Base-by-base conservation (phyloP, 2,113 vertebrate genomes). In the Rissa tridactyla region DNA sequence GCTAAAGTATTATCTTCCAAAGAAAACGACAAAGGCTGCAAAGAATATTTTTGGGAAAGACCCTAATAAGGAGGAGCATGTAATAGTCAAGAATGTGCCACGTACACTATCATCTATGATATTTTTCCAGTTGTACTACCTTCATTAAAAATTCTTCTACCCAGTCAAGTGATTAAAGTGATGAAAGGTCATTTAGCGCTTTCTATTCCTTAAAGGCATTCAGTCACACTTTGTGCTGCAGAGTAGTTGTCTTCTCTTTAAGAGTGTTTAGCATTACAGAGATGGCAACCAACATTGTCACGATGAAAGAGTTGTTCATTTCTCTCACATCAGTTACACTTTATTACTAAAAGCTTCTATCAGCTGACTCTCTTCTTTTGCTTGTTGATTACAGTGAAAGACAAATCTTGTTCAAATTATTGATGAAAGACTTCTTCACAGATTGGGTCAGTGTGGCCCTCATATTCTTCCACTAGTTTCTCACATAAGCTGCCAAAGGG, bases 121-220 rank as follows among this genome's bases (percentile, higher is more conserved):
- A 93, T 84, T 91, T 88, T 95, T 60, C 88, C 81, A 94, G 42
- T 83, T 11, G 29, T 86, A 64, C 38, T 76, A 96, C 88, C 95
- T 91, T 97, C 88, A 97, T 97, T 97, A 96, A 91, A 94, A 86
- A 49, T n/a, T 32, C 92, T 90, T 79, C 93, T 51, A 66, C 30
- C 54, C 76, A 89, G 86, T 42, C 77, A 94, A 97, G 75, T 92
- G 85, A 96, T 96, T 93, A 66, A 94, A 96, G 81, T 64, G 88
- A 93, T 92, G 79, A 97, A 94, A 97, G 85, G 86, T 92, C 93
- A 96, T 72, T 96, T 94, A 94, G 85, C 90, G 86, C 95, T 90
- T 76, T 58, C 30, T 54, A 8, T 69, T 68, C 90, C 94, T 96
- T 75, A 54, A 94, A 96, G 86, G 84, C 86, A 86, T 64, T 92